Base-by-base conservation (phyloP, 2,113 vertebrate species). In the Hiodon alosoides region DNA sequence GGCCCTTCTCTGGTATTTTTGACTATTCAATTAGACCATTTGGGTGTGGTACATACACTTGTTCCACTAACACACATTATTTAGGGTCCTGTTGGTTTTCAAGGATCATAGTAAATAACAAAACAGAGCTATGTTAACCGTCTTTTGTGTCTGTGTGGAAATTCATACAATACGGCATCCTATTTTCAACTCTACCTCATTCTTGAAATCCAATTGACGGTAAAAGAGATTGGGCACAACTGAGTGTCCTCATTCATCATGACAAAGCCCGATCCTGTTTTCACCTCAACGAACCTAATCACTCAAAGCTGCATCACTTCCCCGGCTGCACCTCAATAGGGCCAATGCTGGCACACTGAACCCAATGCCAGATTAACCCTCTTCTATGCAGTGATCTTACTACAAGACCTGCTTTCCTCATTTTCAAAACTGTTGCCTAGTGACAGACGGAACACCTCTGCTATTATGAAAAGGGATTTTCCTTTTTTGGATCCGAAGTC, bases 211-310 rank as follows among this genome's bases (percentile, higher is more conserved):
- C 71, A n/a, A 60, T 62, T 72, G 55, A 13, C 46, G 5, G 46
- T 58, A 50, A 72, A 61, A 47, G 71, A 72, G 71, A 72, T 60
- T 48, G 9, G 10, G 13, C 17, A 48, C 16, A 72, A 50, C 8
- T 14, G 31, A 51, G 57, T 16, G 46, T 8, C 46, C 71, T 57
- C 11, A 8, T 16, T 13, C 50, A 72, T 71, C 54, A 51, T 31
- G 9, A 17, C 50, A 14, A 31, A 57, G 70, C n/a, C 54, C 6
- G 57, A 48, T 51, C 31, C 46, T 16, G 13, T 62, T 50, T 72
- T 60, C 5, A 7, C 67, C 11, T 3, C n/a, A 31, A 14, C 6
- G 57, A 52, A n/a, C 31, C 17, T 61, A 48, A 50, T 48, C 7
- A n/a, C 55, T 13, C 8, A 47, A 60, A 48, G 57, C 70, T 50